Conservation (phyloP, 1,140 invertebrate species). For the Papilio aristodemus region DNA sequence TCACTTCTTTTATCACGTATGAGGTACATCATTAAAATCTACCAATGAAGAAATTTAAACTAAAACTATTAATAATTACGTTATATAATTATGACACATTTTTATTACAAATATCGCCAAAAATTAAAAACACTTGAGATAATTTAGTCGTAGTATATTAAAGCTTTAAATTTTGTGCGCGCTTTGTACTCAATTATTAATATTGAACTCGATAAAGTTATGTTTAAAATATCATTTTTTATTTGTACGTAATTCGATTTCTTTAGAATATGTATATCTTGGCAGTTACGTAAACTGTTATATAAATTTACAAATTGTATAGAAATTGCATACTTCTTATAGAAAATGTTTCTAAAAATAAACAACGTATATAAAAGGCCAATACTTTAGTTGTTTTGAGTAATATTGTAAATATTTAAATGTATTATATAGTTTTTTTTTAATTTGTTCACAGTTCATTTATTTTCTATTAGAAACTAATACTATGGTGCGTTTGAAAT, state of each 20-base stretch:
- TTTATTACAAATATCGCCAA: conserved; percentile 1
- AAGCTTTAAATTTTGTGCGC: conserved; percentile 1
- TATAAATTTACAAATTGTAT: background rate
- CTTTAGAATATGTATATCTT: background rate
- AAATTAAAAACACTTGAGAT: background rate
- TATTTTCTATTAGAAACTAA: too few relatives aligned
- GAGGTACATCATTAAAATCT: background rate
- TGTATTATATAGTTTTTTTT: too few relatives aligned
- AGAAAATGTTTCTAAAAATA: too few relatives aligned
- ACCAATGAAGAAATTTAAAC: background rate
- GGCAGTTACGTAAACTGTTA: background rate
- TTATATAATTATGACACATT: conserved; percentile 15
- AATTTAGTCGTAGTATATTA: background rate
- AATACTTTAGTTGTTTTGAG: too few relatives aligned
- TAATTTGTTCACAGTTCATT: too few relatives aligned
- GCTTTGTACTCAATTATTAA: background rate
- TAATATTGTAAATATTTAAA: too few relatives aligned
- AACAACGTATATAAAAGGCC: too few relatives aligned
- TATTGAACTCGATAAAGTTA: background rate
- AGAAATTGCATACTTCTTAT: background rate
- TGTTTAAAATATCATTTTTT: background rate
- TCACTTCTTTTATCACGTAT: too few relatives aligned
- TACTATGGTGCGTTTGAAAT: too few relatives aligned
- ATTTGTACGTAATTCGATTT: background rate
- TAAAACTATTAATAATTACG: background rate